Conservation (phyloP, 2,113 vertebrate species). For the Pipa parva region DNA sequence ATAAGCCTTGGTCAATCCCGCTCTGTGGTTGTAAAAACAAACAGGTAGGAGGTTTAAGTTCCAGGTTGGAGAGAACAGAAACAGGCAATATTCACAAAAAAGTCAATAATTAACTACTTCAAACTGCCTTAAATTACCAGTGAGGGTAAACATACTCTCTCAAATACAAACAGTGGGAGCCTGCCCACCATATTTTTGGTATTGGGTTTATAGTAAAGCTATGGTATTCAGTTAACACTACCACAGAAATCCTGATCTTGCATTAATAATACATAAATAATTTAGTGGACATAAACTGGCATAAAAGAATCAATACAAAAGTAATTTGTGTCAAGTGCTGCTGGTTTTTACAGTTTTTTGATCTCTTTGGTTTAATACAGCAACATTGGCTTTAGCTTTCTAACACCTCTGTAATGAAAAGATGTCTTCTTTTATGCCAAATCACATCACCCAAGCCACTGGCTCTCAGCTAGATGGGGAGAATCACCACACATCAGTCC, state of each 20-base stretch:
- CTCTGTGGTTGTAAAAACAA: too few relatives aligned
- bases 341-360: conserved; percentile 5
- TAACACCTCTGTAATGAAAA: background rate
- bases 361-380: conserved; percentile 30
- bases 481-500: conserved; percentile 84
- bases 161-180: conserved; percentile 17
- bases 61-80: too few relatives aligned
- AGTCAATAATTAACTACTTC: too few relatives aligned
- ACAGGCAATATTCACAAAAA: too few relatives aligned
- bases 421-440: background rate
- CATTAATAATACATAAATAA: conserved; percentile 7
- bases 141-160: too few relatives aligned
- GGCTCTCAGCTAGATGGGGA: conserved; percentile 7
- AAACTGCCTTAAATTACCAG: too few relatives aligned
- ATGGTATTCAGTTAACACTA: too few relatives aligned
- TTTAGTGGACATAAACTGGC: conserved; percentile 11
- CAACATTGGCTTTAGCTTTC: conserved; percentile 7
- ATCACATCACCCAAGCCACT: background rate
- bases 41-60: too few relatives aligned
- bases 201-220: background rate
- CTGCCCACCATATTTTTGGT: conserved; percentile 22
- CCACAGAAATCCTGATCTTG: too few relatives aligned
- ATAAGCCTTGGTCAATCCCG: too few relatives aligned
- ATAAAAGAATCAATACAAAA: background rate
- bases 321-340: background rate